Evolutionary conservation across 2,113 vertebrate genomes (phyloP), one percentile per base, ranked within the genome.

Genomic region (Sinosuthora webbiana): DNA sequence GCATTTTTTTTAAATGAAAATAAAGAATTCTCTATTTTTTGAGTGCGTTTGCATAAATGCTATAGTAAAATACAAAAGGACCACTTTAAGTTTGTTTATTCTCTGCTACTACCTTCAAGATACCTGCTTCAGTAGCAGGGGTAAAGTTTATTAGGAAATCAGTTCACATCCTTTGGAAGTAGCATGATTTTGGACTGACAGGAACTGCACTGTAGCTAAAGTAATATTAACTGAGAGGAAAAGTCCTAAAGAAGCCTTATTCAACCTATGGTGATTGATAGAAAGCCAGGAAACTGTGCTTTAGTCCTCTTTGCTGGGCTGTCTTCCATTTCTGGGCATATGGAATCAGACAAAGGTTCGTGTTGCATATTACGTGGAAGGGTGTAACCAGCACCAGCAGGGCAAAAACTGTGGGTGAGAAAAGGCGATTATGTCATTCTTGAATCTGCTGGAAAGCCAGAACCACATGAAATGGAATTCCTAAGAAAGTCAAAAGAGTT

Each of bases 311-410:
- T 90, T 92, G 28, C 92, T 94, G 71, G 47, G 22, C 74, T 83
- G 37, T 44, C 64, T 96, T 97, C 92, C 87, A 69, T 93, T 89
- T 96, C 75, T 57, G 85, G 93, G 59, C 89, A 93, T 78, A 62
- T 69, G 77, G 85, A 85, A 83, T 88, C 93, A 85, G 83, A 41
- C 63, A 78, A 14, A 67, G 53, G 50, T 77, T 79, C 4, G 1
- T 39, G 21, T 35, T 85, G 76, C 79, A 69, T 44, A 47, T 78
- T 93, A 69, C 11, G 53, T 3, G 50, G 52, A 94, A 94, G 91
- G 84, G 89, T 71, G 87, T 87, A 96, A 89, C 89, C 83, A 44
- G 42, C 0, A 10, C 76, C 88, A 93, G 15, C 55, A 75, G 44
- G 68, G 79, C 73, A 93, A 89, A 93, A 82, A 62, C 79, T 87